These are phyloP conservation scores for Bubo scandiacus DNA, from an alignment of 2,113 vertebrate species.

Conservation along the genomic window DNA sequence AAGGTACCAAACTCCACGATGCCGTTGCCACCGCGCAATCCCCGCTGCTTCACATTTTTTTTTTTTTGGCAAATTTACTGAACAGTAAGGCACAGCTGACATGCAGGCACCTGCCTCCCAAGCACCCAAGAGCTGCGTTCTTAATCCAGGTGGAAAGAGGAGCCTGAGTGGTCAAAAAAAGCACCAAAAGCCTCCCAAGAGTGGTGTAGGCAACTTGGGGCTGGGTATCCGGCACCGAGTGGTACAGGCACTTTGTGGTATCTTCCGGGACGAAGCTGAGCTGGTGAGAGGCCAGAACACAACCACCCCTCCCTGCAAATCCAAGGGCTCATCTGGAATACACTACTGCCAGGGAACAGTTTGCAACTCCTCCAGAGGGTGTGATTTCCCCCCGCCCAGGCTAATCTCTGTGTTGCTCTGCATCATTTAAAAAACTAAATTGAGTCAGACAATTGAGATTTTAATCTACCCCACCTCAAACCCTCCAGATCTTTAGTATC, in stretches of 20 bases:
- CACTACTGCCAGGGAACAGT: neutral
- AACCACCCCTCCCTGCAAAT: neutral
- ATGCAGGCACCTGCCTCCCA: neutral
- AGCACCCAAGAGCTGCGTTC: neutral
- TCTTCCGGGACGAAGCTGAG: neutral
- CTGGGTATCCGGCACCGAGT: rapidly evolving
- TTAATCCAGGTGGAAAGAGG: neutral
- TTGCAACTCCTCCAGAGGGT: neutral
- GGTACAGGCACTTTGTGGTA: neutral
- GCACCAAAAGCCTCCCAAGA: neutral
- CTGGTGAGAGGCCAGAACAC: neutral
- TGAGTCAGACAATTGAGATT: neutral
- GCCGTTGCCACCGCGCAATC: rapidly evolving
- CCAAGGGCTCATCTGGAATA: neutral
- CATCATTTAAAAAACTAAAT: neutral
- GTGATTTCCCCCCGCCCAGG: neutral
- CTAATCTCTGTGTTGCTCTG: neutral
- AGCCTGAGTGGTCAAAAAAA: neutral
- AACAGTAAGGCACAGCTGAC: neutral
- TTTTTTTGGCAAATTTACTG: neutral
- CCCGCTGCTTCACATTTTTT: neutral
- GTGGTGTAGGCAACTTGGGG: neutral
- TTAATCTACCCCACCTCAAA: neutral
- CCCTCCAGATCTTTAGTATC: neutral
- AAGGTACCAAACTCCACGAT: neutral